Evolutionary conservation across 2,113 vertebrate species (phyloP).

Genomic region (Cricetomys ansorgei): DNA sequence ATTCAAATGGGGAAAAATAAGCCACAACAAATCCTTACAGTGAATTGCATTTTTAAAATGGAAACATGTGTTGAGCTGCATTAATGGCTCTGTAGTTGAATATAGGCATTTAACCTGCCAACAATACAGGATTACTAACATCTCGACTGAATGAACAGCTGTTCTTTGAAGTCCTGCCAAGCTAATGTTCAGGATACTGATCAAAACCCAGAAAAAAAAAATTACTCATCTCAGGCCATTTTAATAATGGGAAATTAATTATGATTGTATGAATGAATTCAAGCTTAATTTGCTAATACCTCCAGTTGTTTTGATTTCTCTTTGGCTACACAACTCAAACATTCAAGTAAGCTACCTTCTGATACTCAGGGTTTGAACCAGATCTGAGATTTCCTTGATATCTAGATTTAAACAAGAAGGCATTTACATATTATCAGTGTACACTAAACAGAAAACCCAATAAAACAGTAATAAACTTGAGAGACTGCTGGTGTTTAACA

Average conservation of each 20-base stretch:
- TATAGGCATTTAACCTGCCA: constrained; percentile 54
- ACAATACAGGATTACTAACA: constrained; percentile 72
- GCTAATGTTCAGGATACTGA: background rate
- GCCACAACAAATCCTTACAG: constrained; percentile 47
- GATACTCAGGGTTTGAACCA: constrained; percentile 77
- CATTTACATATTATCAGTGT: constrained; percentile 78
- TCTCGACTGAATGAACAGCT: constrained; percentile 45
- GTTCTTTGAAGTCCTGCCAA: constrained; percentile 36
- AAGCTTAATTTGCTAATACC: constrained; percentile 76
- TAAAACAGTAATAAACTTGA: constrained; percentile 72
- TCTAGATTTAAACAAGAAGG: constrained; percentile 78
- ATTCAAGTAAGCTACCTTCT: constrained; percentile 80
- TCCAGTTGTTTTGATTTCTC: constrained; percentile 74
- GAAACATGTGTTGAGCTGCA: constrained; percentile 31
- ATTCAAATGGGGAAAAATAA: background rate
- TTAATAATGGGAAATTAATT: constrained; percentile 78
- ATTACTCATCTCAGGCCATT: constrained; percentile 68
- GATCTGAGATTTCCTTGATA: constrained; percentile 69
- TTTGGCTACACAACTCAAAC: constrained; percentile 82
- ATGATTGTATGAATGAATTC: constrained; percentile 68
- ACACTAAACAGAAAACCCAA: constrained; percentile 65
- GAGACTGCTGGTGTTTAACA: constrained; percentile 57
- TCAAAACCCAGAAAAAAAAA: constrained; percentile 73
- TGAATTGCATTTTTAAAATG: constrained; percentile 55
- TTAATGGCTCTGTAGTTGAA: constrained; percentile 56